Conservation (phyloP, 2,797 vertebrate species). For the Rhincodon typus region DNA sequence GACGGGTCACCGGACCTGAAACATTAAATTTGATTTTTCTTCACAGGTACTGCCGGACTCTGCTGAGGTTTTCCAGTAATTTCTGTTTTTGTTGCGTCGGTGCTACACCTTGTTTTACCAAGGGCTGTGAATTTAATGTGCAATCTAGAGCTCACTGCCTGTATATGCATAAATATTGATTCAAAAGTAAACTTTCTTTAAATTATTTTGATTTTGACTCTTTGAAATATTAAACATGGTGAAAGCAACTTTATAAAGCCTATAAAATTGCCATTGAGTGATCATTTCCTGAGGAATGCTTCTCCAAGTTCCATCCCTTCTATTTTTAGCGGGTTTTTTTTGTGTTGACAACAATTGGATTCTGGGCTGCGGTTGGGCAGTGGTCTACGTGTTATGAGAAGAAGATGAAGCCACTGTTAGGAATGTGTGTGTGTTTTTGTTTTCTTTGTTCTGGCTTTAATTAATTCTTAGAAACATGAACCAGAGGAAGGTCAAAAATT, state of each 20-base stretch:
- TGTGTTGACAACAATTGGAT: slow-evolving; percentile 28
- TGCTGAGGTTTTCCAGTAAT: no score
- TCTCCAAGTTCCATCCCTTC: slow-evolving; percentile 2
- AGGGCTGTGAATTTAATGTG: neutral
- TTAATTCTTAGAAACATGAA: slow-evolving; percentile 26
- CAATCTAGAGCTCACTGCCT: neutral
- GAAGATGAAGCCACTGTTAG: slow-evolving; percentile 20
- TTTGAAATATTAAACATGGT: neutral
- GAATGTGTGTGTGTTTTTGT: neutral
- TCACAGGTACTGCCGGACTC: no score
- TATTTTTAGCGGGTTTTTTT: slow-evolving; percentile 13
- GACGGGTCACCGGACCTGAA: no score
- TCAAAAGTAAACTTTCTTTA: neutral
- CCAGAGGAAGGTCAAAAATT: neutral
- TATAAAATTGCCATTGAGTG: slow-evolving; percentile 1
- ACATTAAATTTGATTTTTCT: no score
- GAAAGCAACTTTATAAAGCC: neutral
- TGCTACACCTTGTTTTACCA: neutral
- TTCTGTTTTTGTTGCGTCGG: neutral
- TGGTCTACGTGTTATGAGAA: neutral
- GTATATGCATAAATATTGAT: neutral
- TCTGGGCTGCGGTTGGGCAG: slow-evolving; percentile 3
- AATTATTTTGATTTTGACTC: neutral
- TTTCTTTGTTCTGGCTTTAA: slow-evolving; percentile 26
- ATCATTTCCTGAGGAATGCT: neutral